Percentiles rank a stretch among this genome's conserved stretches.
Evolutionary conservation across 2,113 vertebrate species (phyloP).

Genomic region (Zosterops borbonicus): DNA sequence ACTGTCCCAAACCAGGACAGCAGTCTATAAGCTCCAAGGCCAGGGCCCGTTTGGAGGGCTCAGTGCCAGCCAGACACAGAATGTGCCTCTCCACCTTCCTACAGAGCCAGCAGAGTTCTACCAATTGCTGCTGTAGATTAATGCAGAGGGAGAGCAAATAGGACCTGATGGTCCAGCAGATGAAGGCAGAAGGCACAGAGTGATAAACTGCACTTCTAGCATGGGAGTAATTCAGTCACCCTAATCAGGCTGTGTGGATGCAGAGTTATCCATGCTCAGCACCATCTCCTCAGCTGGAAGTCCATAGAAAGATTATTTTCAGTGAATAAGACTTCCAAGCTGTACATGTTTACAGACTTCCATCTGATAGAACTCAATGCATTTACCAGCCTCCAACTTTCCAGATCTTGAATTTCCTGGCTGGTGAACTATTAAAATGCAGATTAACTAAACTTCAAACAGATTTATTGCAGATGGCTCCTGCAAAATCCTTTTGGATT

Average conservation of each 20-base stretch:
- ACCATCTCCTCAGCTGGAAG: not conserved
- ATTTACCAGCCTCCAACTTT: constrained; percentile 16
- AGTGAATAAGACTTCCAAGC: not conserved
- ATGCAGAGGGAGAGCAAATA: not conserved
- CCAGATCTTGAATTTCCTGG: constrained; percentile 52
- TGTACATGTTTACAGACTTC: not conserved
- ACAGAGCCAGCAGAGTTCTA: not conserved
- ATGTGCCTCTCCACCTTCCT: not conserved
- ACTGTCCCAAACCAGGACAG: not conserved
- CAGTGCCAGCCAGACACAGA: not conserved
- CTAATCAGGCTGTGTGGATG: not conserved
- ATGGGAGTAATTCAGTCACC: not conserved
- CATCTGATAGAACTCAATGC: not conserved
- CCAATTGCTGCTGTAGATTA: not conserved
- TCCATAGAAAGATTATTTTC: not conserved
- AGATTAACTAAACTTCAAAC: constrained; percentile 71
- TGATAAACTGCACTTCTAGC: not conserved
- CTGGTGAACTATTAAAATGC: constrained; percentile 71
- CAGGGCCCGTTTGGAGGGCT: not conserved
- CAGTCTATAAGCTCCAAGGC: not conserved
- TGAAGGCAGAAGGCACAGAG: not conserved
- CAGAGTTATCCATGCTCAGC: not conserved
- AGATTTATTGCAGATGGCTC: constrained; percentile 60
- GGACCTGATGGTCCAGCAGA: not conserved
- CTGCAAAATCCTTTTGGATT: constrained; percentile 70